Conservation (phyloP, 1,140 invertebrate genomes). For the Aphelenchoides fujianensis region DNA sequence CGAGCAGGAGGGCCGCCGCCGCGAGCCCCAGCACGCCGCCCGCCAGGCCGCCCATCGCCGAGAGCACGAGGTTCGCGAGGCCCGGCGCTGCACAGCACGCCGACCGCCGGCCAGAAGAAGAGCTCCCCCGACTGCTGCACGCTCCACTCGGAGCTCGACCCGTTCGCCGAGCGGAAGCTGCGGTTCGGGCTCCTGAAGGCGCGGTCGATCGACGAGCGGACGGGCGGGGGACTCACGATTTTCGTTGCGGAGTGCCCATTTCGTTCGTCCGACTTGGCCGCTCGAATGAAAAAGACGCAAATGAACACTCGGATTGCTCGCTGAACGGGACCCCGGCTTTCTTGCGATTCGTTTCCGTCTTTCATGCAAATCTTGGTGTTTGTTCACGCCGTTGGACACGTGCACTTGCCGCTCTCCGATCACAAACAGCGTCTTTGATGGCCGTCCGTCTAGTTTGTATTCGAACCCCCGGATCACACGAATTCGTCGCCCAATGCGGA, state of each 20-base stretch:
- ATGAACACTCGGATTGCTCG: too few species aligned
- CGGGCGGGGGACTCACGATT: neutral
- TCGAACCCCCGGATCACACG: too few species aligned
- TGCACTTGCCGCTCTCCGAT: too few species aligned
- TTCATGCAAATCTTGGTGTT: too few species aligned
- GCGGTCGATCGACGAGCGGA: neutral
- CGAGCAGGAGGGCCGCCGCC: neutral
- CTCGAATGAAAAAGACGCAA: too few species aligned
- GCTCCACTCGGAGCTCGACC: neutral
- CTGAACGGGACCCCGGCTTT: too few species aligned
- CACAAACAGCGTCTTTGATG: too few species aligned
- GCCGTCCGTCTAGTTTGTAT: too few species aligned
- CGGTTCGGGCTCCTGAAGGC: neutral
- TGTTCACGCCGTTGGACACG: too few species aligned
- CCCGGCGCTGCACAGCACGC: neutral
- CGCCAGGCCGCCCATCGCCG: neutral
- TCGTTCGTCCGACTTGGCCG: too few species aligned
- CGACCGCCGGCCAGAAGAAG: conserved; percentile 4
- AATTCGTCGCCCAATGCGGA: too few species aligned
- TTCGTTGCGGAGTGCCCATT: neutral
- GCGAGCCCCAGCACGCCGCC: neutral
- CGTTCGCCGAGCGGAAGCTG: neutral
- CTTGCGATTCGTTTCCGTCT: too few species aligned
- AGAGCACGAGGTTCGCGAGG: neutral
- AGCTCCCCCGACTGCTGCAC: neutral